phyloP scores from a whole-genome alignment of 1,140 invertebrate genomes.

The Zaprionus africanus region DNA sequence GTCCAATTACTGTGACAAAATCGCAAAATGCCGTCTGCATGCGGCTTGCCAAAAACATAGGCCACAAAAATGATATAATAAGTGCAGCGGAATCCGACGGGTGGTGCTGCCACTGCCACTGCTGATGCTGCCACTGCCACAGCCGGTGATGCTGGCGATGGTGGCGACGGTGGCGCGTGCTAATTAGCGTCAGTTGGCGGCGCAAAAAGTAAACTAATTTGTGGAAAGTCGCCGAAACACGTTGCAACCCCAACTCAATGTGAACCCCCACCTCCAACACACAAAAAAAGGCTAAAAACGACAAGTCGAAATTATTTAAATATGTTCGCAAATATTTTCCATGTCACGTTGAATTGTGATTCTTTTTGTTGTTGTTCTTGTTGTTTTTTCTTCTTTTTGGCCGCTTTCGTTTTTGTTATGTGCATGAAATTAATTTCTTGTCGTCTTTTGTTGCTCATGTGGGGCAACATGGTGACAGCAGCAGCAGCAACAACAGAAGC shows the following conservation, averaged over 20 bases:
- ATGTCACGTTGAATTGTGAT: slow-evolving; percentile 77
- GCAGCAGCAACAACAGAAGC: slow-evolving; percentile 27
- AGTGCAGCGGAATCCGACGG: slow-evolving; percentile 52
- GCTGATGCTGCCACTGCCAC: not conserved
- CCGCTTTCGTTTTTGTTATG: slow-evolving; percentile 62
- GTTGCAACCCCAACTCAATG: slow-evolving; percentile 39
- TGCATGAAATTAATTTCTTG: slow-evolving; percentile 80
- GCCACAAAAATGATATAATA: slow-evolving; percentile 76
- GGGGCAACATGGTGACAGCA: slow-evolving; percentile 53
- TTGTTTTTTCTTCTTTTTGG: not conserved
- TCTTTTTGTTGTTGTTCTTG: slow-evolving; percentile 41
- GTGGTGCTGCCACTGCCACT: slow-evolving; percentile 23
- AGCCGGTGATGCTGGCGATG: slow-evolving; percentile 31
- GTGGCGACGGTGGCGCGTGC: slow-evolving; percentile 70
- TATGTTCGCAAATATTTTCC: slow-evolving; percentile 64
- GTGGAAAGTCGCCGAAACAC: slow-evolving; percentile 61
- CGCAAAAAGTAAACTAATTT: slow-evolving; percentile 75
- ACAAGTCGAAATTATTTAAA: slow-evolving; percentile 53
- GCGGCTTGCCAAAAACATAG: slow-evolving; percentile 58
- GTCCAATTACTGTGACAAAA: slow-evolving; percentile 85
- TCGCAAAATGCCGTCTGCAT: slow-evolving; percentile 82
- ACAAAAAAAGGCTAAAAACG: slow-evolving; percentile 13
- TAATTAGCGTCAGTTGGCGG: slow-evolving; percentile 80
- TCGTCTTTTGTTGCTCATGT: slow-evolving; percentile 73
- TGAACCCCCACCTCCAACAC: slow-evolving; percentile 34